Conservation (phyloP, 2,797 vertebrate genomes). For the Novumbra hubbsi region DNA sequence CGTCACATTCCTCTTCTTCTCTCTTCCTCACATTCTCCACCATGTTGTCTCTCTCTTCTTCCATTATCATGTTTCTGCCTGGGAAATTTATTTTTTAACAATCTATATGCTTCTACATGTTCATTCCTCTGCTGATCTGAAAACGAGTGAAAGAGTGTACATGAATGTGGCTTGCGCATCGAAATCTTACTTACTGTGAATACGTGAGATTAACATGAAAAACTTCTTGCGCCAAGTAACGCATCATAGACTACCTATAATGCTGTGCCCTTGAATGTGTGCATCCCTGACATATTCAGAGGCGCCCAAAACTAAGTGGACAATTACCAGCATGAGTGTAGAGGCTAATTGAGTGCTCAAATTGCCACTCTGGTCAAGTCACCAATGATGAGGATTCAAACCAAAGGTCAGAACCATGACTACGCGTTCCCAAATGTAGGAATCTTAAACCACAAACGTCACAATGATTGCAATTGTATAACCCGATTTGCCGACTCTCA, state of each 20-base stretch:
- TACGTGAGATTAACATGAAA: not conserved
- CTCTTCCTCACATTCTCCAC: conserved; percentile 40
- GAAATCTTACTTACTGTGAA: conserved; percentile 25
- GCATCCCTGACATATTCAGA: conserved; percentile 1
- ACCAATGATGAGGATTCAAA: not conserved
- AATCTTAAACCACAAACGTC: not conserved
- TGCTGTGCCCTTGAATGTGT: not conserved
- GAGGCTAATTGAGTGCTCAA: not conserved
- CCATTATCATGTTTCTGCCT: conserved; percentile 48
- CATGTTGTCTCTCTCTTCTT: too few relatives aligned
- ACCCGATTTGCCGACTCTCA: not conserved
- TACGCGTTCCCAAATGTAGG: not conserved
- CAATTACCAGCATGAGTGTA: not conserved
- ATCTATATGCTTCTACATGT: conserved; percentile 49
- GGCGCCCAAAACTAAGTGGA: not conserved
- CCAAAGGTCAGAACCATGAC: not conserved
- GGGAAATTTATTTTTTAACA: conserved; percentile 48
- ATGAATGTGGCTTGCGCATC: conserved; percentile 33
- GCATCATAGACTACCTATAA: not conserved
- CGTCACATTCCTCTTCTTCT: not conserved
- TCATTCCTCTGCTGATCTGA: conserved; percentile 21
- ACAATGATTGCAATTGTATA: not conserved
- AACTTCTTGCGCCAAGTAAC: not conserved
- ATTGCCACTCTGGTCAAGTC: not conserved
- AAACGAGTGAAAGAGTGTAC: conserved; percentile 33